Conservation (phyloP, 2,888 invertebrate genomes). For the Tenthredo notha region DNA sequence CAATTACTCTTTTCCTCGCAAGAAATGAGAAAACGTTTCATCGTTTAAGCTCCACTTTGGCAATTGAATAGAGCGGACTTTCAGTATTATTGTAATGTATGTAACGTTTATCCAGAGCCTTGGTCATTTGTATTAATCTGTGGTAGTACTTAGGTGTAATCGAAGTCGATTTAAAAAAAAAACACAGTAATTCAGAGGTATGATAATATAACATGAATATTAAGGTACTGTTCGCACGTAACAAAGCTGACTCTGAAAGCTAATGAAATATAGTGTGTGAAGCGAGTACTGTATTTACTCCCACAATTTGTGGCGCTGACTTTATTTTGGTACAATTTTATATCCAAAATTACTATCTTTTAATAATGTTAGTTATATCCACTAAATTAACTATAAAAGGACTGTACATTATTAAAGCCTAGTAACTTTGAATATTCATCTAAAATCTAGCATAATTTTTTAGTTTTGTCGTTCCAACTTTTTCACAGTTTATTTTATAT, state of each 20-base stretch:
- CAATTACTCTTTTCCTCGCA: background rate
- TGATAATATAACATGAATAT: slow-evolving; percentile 29
- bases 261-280: slow-evolving; percentile 19
- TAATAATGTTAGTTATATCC: slow-evolving; percentile 41
- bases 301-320: slow-evolving; percentile 21
- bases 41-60: background rate
- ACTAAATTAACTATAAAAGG: slow-evolving; percentile 38
- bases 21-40: background rate
- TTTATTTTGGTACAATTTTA: slow-evolving; percentile 39
- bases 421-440: slow-evolving; percentile 47
- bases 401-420: slow-evolving; percentile 41
- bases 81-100: background rate
- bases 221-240: slow-evolving; percentile 33
- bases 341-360: slow-evolving; percentile 47
- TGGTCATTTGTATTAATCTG: slow-evolving; percentile 23
- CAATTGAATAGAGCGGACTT: background rate
- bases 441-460: slow-evolving; percentile 36
- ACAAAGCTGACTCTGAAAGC: slow-evolving; percentile 35
- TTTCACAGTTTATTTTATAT: slow-evolving; percentile 45
- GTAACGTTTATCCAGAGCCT: slow-evolving; percentile 1
- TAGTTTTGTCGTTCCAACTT: slow-evolving; percentile 35
- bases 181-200: slow-evolving; percentile 11
- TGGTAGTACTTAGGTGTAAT: slow-evolving; percentile 39
- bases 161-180: background rate
- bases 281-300: slow-evolving; percentile 18